phyloP scores from a whole-genome alignment of 1,140 invertebrate species.

The Drosophila sulfurigaster region DNA sequence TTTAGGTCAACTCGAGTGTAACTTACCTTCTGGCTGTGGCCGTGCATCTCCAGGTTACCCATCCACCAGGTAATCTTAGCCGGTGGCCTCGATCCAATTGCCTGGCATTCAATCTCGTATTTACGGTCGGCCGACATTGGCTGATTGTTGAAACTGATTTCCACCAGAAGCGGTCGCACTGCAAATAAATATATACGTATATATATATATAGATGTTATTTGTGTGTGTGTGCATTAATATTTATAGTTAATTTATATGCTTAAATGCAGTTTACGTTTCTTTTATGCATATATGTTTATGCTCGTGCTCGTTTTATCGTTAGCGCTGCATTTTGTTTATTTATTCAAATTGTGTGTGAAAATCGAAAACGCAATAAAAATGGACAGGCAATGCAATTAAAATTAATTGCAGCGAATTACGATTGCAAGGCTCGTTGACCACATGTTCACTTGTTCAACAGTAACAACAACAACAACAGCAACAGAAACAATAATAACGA shows the following conservation, averaged over 20 bases:
- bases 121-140: conserved; percentile 92
- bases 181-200: conserved; percentile 74
- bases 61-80: conserved; percentile 93
- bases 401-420: conserved; percentile 82
- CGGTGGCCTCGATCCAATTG: conserved; percentile 92
- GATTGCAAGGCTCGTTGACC: conserved; percentile 44
- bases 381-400: conserved; percentile 77
- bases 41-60: conserved; percentile 88
- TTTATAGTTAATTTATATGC: conserved; percentile 78
- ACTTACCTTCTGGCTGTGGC: conserved; percentile 81
- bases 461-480: conserved; percentile 20
- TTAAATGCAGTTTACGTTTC: conserved; percentile 71
- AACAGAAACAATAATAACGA: too few relatives aligned
- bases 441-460: conserved; percentile 28
- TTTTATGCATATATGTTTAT: conserved; percentile 20
- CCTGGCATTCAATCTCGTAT: conserved; percentile 91
- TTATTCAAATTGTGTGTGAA: conserved; percentile 83
- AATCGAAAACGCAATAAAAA: conserved; percentile 77
- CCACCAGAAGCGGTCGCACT: conserved; percentile 92
- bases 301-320: conserved; percentile 13
- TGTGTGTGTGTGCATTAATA: conserved; percentile 65
- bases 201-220: conserved; percentile 56
- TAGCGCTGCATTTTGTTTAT: conserved; percentile 68
- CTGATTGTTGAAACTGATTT: conserved; percentile 91
- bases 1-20: not conserved